A percentile compares a stretch with the other conserved stretches of the same genome.
Evolutionary conservation across 2,797 vertebrate species (phyloP).

Genomic region (Phoeniculus purpureus): DNA sequence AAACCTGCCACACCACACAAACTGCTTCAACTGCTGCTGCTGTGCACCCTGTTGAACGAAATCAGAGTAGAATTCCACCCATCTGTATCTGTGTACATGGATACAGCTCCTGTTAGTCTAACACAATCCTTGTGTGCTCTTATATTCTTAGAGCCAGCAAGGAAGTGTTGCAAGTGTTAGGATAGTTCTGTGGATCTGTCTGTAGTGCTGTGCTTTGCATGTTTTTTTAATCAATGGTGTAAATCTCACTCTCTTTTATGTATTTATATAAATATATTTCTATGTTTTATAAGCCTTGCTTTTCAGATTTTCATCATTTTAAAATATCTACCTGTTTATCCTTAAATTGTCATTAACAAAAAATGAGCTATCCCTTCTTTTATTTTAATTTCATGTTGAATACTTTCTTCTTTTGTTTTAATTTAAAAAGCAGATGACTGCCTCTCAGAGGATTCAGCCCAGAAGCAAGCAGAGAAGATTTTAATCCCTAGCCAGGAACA

Average conservation of each 20-base stretch:
- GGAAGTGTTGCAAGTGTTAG: neutral
- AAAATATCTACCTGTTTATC: neutral
- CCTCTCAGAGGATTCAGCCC: conserved; percentile 44
- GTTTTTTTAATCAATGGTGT: neutral
- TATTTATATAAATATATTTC: neutral
- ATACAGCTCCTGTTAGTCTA: neutral
- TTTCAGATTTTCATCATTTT: neutral
- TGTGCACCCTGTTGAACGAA: neutral
- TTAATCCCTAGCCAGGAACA: conserved; percentile 88
- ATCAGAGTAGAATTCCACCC: neutral
- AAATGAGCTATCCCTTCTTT: neutral
- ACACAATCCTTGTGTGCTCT: neutral
- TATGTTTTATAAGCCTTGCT: neutral
- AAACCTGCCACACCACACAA: neutral
- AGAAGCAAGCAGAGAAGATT: conserved; percentile 78
- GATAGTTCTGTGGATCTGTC: neutral
- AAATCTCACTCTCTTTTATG: neutral
- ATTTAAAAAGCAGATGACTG: conserved; percentile 61
- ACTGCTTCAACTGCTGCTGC: neutral
- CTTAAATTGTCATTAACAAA: neutral
- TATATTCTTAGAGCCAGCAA: neutral
- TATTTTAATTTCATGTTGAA: neutral
- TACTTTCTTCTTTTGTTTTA: conserved; percentile 1
- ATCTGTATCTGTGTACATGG: neutral
- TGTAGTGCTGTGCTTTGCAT: neutral